Base-by-base conservation (phyloP, 2,888 invertebrate species). In the Harpalus rubripes region DNA sequence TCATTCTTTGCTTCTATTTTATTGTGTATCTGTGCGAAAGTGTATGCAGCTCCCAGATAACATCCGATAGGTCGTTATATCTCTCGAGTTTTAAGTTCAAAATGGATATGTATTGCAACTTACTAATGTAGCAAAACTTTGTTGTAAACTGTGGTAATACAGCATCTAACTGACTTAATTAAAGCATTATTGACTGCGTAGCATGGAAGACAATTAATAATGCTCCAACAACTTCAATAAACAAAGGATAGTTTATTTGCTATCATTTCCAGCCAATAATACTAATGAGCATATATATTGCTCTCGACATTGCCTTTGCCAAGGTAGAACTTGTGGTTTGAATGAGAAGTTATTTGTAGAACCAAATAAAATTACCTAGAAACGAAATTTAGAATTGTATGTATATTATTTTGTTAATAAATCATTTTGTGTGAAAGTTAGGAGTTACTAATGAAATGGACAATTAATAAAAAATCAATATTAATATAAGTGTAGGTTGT, bases 91-190 rank as follows among this genome's bases (percentile, higher is more conserved):
- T 15, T 22, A 32, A 52, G 56, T 79, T 61, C 56, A 78, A 84
- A 79, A 79, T 79, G 18, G 12, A 56, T 76, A 83, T 83, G 83
- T 83, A 83, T 83, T 83, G 84, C 56, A 63, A 78, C 63, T 84
- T 84, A 78, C 65, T 79, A 79, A 78, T 84, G 58, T 84, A 84
- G 18, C 56, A 16, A 85, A 85, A 85, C 85, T 85, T 85, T 85
- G 85, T 85, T 85, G 12, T 79, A 65, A 84, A 84, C 84, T 84
- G 68, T 65, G 56, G 83, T 83, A 84, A 79, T 84, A 84, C 79
- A 79, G 56, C 79, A 79, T 78, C 72, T 80, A 78, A 80, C 72
- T 79, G 68, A 85, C 72, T 85, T 80, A 79, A 85, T 85, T 85
- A 79, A 80, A 68, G 79, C 68, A 85, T 85, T 85, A 85, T 85